These are phyloP conservation scores for Ditula angustiorana DNA, from an alignment of 2,888 invertebrate species.

Conservation along the genomic window DNA sequence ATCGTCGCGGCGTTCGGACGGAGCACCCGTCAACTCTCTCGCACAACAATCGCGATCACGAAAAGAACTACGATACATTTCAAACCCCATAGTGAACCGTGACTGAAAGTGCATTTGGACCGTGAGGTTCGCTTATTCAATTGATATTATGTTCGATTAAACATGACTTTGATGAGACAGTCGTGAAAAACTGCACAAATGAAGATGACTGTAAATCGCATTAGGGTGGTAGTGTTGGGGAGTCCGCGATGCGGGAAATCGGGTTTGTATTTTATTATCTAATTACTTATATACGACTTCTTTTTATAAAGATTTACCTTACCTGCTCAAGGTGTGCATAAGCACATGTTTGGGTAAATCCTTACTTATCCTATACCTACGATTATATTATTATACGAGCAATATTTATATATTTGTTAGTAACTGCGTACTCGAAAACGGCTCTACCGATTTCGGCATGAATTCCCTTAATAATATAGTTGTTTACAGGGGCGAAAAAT, in stretches of 20 bases:
- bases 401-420: no score
- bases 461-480: no score
- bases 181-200: conserved; percentile 72
- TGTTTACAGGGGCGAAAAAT: no score
- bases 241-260: conserved; percentile 92
- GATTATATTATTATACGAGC: no score
- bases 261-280: conserved; percentile 83
- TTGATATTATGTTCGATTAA: conserved; percentile 57
- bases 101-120: conserved; percentile 48
- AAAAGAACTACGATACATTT: conserved; percentile 76
- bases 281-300: background rate
- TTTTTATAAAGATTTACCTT: no score
- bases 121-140: conserved; percentile 44
- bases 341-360: background rate
- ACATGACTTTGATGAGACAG: conserved; percentile 47
- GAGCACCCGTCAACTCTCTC: conserved; percentile 48
- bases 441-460: no score
- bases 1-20: conserved; percentile 71
- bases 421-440: no score
- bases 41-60: conserved; percentile 58
- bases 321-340: no score
- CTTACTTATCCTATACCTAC: background rate
- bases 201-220: conserved; percentile 92
- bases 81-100: conserved; percentile 54
- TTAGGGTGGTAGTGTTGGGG: conserved; percentile 92